Evolutionary conservation across 2,113 vertebrate species (phyloP).

Genomic region (Petroica traversi): DNA sequence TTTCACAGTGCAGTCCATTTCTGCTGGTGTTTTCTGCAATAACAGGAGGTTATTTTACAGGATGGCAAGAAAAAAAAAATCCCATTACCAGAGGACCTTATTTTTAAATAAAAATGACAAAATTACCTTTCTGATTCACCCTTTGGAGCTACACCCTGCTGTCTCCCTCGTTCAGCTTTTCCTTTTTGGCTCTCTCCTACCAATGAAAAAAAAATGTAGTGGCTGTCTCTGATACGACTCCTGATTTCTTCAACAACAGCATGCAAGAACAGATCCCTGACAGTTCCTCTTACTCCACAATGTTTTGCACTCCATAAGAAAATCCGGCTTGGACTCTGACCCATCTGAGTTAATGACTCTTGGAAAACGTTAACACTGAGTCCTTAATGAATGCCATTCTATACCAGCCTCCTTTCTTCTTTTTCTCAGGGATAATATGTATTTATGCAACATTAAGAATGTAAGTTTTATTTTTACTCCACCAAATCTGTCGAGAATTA

Average conservation of each 20-base stretch:
- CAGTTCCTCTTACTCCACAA: neutral
- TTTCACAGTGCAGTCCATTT: neutral
- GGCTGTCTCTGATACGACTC: neutral
- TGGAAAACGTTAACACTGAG: neutral
- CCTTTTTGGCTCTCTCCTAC: neutral
- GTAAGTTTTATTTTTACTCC: neutral
- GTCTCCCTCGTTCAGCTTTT: neutral
- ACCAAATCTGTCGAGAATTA: neutral
- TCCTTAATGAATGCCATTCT: neutral
- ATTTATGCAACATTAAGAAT: neutral
- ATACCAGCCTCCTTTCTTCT: neutral
- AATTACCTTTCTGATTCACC: constrained; percentile 30
- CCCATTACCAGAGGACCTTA: neutral
- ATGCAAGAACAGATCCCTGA: neutral
- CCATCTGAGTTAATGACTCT: neutral
- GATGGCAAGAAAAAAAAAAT: neutral
- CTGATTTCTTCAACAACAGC: neutral
- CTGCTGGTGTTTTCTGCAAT: neutral
- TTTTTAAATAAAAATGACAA: constrained; percentile 45
- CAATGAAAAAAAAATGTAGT: neutral
- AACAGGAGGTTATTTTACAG: neutral
- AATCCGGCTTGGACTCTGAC: neutral
- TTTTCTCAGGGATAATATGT: neutral
- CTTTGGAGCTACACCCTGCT: neutral
- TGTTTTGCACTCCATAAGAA: constrained; percentile 4